A percentile compares a stretch with the other conserved stretches of the same genome.
Conservation (phyloP, 2,888 invertebrate species). For the Stenotaenia linearis region DNA sequence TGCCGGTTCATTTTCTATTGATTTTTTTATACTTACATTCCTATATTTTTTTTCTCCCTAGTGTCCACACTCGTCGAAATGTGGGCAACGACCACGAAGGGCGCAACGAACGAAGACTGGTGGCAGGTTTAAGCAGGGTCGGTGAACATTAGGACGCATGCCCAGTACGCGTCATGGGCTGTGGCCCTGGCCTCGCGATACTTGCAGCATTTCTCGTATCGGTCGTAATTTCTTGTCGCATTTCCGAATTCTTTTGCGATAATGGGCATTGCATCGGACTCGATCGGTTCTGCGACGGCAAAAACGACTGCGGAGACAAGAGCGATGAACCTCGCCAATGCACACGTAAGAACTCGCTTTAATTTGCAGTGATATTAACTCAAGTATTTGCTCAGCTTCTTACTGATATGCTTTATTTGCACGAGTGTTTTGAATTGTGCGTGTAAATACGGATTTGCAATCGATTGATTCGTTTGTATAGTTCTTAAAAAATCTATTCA, state of each 20-base stretch:
- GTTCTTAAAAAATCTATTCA: background rate
- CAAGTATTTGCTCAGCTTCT: background rate
- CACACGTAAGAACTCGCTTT: conserved; percentile 60
- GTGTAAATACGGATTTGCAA: background rate
- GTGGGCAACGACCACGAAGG: conserved; percentile 16
- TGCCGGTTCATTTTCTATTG: conserved; percentile 15
- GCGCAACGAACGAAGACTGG: background rate
- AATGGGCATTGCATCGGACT: conserved; percentile 67
- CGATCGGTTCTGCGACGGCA: conserved; percentile 70
- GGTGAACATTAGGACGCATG: conserved; percentile 17
- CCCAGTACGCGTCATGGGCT: conserved; percentile 1
- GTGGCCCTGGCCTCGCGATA: conserved; percentile 19
- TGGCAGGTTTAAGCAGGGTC: background rate
- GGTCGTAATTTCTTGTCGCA: conserved; percentile 57
- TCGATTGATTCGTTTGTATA: background rate
- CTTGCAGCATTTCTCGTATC: conserved; percentile 8
- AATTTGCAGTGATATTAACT: background rate
- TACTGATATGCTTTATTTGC: background rate
- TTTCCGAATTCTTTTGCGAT: conserved; percentile 62
- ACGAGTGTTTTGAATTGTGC: background rate
- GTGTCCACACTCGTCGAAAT: conserved; percentile 1
- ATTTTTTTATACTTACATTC: background rate
- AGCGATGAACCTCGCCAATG: conserved; percentile 70
- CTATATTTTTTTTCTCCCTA: background rate
- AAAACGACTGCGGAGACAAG: conserved; percentile 69